Conservation (phyloP, 2,113 vertebrate genomes). For the Pelecanus crispus region DNA sequence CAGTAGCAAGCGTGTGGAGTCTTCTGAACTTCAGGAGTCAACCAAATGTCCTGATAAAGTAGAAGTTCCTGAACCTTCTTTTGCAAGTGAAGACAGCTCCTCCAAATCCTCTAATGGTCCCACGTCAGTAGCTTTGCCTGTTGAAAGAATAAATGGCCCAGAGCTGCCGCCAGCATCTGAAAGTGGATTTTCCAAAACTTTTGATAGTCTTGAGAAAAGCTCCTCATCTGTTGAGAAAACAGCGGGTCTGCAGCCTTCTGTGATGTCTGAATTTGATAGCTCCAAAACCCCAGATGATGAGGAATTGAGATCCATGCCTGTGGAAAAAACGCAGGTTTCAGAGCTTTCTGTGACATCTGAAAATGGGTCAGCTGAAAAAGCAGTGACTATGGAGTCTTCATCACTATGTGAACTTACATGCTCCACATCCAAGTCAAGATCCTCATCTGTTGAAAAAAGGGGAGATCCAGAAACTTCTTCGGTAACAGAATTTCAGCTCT, state of each 20-base stretch:
- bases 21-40: slow-evolving; percentile 76
- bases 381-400: neutral
- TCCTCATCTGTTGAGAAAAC: slow-evolving; percentile 61
- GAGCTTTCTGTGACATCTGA: neutral
- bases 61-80: slow-evolving; percentile 24
- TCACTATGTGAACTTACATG: neutral
- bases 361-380: slow-evolving; percentile 46
- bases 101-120: slow-evolving; percentile 72
- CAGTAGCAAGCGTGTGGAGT: slow-evolving; percentile 58
- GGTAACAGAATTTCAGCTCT: slow-evolving; percentile 39
- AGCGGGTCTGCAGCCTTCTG: slow-evolving; percentile 11
- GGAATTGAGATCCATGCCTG: slow-evolving; percentile 66
- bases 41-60: neutral
- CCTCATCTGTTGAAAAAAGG: neutral
- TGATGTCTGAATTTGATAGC: slow-evolving; percentile 55
- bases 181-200: neutral
- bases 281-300: slow-evolving; percentile 60
- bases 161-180: slow-evolving; percentile 21
- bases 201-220: slow-evolving; percentile 63
- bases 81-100: slow-evolving; percentile 55
- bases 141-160: neutral
- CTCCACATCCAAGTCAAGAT: neutral
- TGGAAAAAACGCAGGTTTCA: neutral
- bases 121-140: slow-evolving; percentile 72
- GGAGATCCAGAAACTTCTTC: slow-evolving; percentile 10